phyloP scores from a whole-genome alignment of 2,113 vertebrate species.

The Vulpes vulpes region DNA sequence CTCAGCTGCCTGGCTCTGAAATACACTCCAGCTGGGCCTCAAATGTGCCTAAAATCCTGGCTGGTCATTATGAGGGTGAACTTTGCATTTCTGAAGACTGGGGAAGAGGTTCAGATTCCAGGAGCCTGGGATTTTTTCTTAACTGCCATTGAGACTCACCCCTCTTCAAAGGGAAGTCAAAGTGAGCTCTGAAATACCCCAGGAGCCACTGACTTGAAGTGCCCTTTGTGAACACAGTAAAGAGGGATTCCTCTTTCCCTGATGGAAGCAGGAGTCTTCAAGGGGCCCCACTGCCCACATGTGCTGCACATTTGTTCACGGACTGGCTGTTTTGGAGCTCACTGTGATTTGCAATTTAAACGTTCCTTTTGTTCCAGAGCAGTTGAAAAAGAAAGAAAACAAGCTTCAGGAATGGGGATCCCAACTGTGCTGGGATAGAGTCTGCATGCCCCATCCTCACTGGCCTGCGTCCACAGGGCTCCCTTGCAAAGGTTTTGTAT shows the following conservation, averaged over 20 bases:
- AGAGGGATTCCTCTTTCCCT: rapidly evolving
- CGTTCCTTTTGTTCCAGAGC: background rate
- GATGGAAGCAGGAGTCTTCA: background rate
- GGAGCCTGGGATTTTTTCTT: background rate
- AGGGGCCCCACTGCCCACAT: rapidly evolving
- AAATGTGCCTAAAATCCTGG: background rate
- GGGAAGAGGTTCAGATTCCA: background rate
- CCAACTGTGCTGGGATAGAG: rapidly evolving
- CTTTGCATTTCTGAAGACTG: conserved; percentile 34
- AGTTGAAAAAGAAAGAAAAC: background rate
- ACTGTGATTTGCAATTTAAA: background rate
- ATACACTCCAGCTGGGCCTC: conserved; percentile 21
- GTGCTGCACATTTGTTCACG: rapidly evolving
- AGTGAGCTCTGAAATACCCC: background rate
- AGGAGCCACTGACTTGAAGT: rapidly evolving
- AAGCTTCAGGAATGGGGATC: rapidly evolving
- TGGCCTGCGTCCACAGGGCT: rapidly evolving
- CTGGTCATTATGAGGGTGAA: background rate
- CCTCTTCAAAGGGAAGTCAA: conserved; percentile 1
- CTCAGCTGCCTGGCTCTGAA: conserved; percentile 7
- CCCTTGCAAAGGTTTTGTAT: rapidly evolving
- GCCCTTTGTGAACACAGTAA: rapidly evolving
- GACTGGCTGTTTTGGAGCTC: background rate
- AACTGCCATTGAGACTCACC: background rate
- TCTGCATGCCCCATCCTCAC: rapidly evolving